Percentiles rank a stretch among this genome's conserved stretches.
These are phyloP conservation scores for Scalopus aquaticus DNA, from an alignment of 2,113 vertebrate genomes.

Conservation along the genomic window DNA sequence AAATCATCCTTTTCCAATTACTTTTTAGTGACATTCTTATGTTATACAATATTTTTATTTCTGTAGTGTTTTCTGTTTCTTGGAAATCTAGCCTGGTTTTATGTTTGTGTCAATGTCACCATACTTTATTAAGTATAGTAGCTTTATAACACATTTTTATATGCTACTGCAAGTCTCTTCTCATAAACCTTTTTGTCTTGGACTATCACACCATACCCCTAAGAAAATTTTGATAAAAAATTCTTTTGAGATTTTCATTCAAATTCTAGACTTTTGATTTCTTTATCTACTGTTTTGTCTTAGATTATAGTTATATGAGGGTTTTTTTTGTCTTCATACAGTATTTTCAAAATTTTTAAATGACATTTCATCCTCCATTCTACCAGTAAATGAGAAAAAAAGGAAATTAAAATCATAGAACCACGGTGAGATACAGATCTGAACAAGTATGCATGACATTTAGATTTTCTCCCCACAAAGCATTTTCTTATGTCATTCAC, in stretches of 20 bases:
- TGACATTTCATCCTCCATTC: background rate
- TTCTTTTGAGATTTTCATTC: background rate
- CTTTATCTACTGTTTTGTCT: background rate
- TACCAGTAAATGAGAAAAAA: background rate
- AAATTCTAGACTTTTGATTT: background rate
- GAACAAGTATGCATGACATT: background rate
- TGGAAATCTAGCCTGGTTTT: background rate
- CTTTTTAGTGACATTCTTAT: background rate
- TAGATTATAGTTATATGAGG: background rate
- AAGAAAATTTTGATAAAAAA: background rate
- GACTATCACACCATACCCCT: background rate
- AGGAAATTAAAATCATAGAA: background rate
- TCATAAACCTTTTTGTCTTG: background rate
- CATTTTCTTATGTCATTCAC: background rate
- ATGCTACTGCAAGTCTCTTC: background rate
- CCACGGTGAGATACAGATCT: background rate
- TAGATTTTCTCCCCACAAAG: background rate
- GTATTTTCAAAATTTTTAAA: background rate
- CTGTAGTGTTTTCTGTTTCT: background rate
- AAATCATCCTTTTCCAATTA: background rate
- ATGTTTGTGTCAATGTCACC: background rate
- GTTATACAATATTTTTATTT: background rate
- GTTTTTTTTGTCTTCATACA: background rate
- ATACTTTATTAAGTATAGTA: background rate
- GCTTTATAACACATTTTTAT: conserved; percentile 30